These are phyloP conservation scores for Onchidella celtica DNA, from an alignment of 2,888 invertebrate species.

Conservation along the genomic window DNA sequence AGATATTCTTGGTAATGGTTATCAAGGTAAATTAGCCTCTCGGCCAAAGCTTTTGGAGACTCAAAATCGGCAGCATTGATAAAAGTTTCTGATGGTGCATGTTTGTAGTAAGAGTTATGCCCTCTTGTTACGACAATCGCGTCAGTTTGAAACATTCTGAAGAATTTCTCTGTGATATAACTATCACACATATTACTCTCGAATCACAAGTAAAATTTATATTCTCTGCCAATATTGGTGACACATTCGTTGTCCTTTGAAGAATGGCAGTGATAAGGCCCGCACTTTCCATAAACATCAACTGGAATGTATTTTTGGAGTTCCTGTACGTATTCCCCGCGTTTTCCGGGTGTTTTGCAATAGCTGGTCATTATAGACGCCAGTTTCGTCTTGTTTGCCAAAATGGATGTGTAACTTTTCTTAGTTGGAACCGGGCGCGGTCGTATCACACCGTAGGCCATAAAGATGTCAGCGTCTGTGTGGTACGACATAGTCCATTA, in stretches of 20 bases:
- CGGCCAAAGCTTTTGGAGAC: slow-evolving; percentile 37
- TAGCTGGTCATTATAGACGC: slow-evolving; percentile 45
- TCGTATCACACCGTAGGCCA: slow-evolving; percentile 26
- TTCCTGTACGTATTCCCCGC: slow-evolving; percentile 33
- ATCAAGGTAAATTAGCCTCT: slow-evolving; percentile 19
- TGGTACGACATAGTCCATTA: slow-evolving; percentile 52
- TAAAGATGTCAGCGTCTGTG: slow-evolving; percentile 22
- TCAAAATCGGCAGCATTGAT: too few species aligned
- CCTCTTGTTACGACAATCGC: slow-evolving; percentile 37
- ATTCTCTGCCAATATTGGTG: slow-evolving; percentile 30
- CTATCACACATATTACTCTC: slow-evolving; percentile 51
- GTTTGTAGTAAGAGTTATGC: too few species aligned
- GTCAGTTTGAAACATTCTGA: slow-evolving; percentile 44
- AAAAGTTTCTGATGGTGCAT: too few species aligned
- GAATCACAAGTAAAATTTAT: slow-evolving; percentile 52
- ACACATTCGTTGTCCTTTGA: slow-evolving; percentile 20
- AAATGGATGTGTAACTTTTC: slow-evolving; percentile 29
- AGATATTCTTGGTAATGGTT: slow-evolving; percentile 26
- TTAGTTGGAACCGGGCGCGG: background rate
- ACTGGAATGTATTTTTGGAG: slow-evolving; percentile 33
- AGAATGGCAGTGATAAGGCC: slow-evolving; percentile 26
- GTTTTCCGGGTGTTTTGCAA: slow-evolving; percentile 19
- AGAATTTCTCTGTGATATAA: too few species aligned
- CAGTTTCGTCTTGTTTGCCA: slow-evolving; percentile 35
- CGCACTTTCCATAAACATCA: slow-evolving; percentile 48